Evolutionary conservation across 2,888 invertebrate species (phyloP).

Genomic region (Troilus luridus): DNA sequence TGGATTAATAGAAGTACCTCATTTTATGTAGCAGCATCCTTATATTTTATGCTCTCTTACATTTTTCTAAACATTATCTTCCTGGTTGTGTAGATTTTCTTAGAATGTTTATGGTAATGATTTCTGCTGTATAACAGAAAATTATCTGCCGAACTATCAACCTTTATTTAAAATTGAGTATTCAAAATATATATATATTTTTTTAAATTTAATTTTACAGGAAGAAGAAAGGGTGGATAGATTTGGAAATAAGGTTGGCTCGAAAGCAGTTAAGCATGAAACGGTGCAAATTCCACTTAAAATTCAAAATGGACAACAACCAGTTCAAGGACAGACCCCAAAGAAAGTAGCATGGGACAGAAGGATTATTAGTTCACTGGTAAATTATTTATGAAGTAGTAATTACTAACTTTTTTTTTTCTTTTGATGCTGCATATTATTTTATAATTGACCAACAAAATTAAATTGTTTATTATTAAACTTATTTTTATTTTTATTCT

Average conservation of each 20-base stretch:
- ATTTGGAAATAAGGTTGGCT: slow-evolving; percentile 52
- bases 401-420: background rate
- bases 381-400: background rate
- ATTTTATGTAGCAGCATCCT: too few species aligned
- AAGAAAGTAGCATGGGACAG: slow-evolving; percentile 62
- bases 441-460: too few species aligned
- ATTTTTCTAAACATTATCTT: too few species aligned
- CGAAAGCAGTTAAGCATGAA: slow-evolving; percentile 54
- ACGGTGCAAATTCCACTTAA: slow-evolving; percentile 30
- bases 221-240: slow-evolving; percentile 46
- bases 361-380: slow-evolving; percentile 59
- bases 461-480: too few species aligned
- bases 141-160: too few species aligned
- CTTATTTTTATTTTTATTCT: background rate
- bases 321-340: background rate
- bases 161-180: background rate
- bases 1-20: too few species aligned
- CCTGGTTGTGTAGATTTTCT: too few species aligned
- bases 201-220: slow-evolving; percentile 15
- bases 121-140: too few species aligned
- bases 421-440: background rate
- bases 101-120: too few species aligned
- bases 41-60: too few species aligned
- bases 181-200: background rate
- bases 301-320: slow-evolving; percentile 33